Base-by-base conservation (phyloP, 1,140 invertebrate species). In the Lordiphosa stackelbergi region DNA sequence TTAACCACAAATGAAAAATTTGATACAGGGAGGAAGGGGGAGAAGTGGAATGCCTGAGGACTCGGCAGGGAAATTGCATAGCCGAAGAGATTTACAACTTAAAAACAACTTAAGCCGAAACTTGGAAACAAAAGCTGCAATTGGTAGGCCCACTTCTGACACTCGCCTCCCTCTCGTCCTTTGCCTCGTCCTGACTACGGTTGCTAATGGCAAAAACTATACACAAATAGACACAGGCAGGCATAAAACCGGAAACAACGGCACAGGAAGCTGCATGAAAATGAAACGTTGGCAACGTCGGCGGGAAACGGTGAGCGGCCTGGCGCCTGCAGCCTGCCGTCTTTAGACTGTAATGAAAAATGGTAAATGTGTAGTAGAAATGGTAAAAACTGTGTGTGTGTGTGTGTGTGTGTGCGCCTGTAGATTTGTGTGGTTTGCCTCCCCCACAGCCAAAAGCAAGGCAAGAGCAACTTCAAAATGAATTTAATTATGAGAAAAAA, bases 401-500 rank as follows among this genome's bases (percentile, higher is more conserved):
- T 24, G 12, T 60, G 47, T 58, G 42, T 62, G 9, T 47, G 24
- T 48, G 28, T n/a, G n/a, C n/a, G n/a, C n/a, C n/a, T n/a, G n/a
- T 54, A 16, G 16, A 16, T 16, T 16, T 16, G 36, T 57, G 24
- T 38, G 53, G 24, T 43, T 52, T 54, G 47, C 46, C 46, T 64
- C 59, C 46, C 63, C 63, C 66, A 53, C 40, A 42, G 42, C 45
- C 57, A 64, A 51, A 53, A 54, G 66, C 47, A 38, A 46, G 52
- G 66, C 49, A 64, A 73, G 63, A 71, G 61, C 61, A 84, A 85
- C 71, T 85, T 75, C 56, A 85, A 75, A 73, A 85, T 70, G 74
- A 85, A 85, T 85, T 85, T 85, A 85, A 85, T 85, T 85, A 85
- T 81, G 63, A 66, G 61, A 75, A 66, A 78, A 79, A 85, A 85